These are phyloP conservation scores for Diogma glabrata DNA, from an alignment of 2,888 invertebrate species.

Conservation along the genomic window DNA sequence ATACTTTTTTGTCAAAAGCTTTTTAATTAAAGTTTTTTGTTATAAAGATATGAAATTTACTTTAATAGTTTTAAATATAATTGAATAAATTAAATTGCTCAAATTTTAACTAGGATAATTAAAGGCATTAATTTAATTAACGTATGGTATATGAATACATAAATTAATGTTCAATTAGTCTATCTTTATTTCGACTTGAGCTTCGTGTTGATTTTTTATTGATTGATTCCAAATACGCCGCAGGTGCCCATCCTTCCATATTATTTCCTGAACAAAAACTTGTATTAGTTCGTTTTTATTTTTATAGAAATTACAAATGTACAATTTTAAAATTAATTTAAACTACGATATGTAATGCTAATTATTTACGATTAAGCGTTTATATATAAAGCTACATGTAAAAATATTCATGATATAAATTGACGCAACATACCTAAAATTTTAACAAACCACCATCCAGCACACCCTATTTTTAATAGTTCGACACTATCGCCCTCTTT, in stretches of 20 bases:
- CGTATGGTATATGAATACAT: no score
- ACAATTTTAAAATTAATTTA: no score
- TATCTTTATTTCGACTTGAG: conserved; percentile 53
- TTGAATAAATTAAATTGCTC: no score
- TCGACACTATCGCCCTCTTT: conserved; percentile 84
- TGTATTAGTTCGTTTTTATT: background rate
- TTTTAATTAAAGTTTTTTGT: no score
- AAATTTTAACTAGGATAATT: no score
- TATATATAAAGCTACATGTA: background rate
- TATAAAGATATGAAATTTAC: no score
- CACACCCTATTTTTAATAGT: conserved; percentile 83
- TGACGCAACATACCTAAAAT: conserved; percentile 46
- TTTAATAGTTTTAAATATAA: no score
- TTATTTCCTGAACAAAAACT: conserved; percentile 42
- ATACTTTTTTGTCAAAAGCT: no score
- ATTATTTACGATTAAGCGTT: no score
- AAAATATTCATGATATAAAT: background rate
- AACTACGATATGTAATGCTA: no score
- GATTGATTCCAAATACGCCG: conserved; percentile 73
- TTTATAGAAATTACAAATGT: no score
- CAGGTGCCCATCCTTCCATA: conserved; percentile 89
- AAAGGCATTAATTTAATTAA: no score
- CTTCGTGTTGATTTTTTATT: conserved; percentile 63
- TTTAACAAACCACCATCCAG: conserved; percentile 94
- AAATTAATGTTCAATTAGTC: conserved; percentile 27